These are phyloP conservation scores for Pseudochirops cupreus DNA, from an alignment of 2,797 vertebrate genomes.

Conservation along the genomic window DNA sequence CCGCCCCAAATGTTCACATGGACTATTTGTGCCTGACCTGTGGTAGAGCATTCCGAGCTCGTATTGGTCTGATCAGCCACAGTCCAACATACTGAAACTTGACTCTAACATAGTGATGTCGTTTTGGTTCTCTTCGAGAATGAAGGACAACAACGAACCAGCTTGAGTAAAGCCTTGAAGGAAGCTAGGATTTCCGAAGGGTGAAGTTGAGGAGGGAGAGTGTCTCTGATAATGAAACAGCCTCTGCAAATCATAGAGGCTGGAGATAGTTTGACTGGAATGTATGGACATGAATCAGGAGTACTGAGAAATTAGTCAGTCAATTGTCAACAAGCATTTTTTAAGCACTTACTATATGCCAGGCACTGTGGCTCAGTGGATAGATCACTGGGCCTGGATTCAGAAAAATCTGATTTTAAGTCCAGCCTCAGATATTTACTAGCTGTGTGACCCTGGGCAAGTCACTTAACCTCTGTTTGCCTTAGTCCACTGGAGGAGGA, in stretches of 20 bases:
- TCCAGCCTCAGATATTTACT: too few relatives aligned
- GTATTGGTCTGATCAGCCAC: too few relatives aligned
- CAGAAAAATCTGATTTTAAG: neutral
- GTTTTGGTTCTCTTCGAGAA: too few relatives aligned
- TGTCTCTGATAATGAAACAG: neutral
- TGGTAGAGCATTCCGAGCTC: too few relatives aligned
- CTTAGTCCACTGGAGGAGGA: too few relatives aligned
- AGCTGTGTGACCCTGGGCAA: too few relatives aligned
- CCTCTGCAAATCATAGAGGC: neutral
- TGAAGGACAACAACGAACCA: too few relatives aligned
- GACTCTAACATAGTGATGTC: too few relatives aligned
- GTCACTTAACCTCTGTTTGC: too few relatives aligned
- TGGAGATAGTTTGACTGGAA: neutral
- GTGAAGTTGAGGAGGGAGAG: neutral
- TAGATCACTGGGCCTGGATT: neutral
- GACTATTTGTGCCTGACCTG: too few relatives aligned
- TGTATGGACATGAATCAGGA: neutral
- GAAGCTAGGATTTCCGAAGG: neutral
- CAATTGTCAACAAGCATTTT: neutral
- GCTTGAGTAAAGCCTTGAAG: neutral
- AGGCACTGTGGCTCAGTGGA: neutral
- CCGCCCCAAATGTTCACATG: too few relatives aligned
- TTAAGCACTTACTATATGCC: neutral
- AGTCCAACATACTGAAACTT: too few relatives aligned
- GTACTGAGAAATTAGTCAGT: neutral